Percentiles rank a stretch among this genome's conserved stretches.
Evolutionary conservation across 2,113 vertebrate genomes (phyloP).

Genomic region (Brienomyrus brachyistius): DNA sequence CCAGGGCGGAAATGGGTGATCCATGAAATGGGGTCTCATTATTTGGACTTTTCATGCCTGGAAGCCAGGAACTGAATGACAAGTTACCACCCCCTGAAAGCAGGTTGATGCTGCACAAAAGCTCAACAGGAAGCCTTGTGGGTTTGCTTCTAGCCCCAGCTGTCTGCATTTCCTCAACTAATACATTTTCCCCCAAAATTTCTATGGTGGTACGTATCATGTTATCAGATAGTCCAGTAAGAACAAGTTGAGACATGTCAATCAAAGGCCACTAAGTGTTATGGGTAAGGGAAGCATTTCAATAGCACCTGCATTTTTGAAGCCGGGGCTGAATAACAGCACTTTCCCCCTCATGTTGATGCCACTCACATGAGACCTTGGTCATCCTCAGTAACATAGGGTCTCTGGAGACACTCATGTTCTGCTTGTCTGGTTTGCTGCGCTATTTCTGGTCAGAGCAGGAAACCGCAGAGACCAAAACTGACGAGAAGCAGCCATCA

Average conservation of each 20-base stretch:
- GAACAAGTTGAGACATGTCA: not conserved
- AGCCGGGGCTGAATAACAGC: not conserved
- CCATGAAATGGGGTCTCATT: not conserved
- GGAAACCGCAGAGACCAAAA: not conserved
- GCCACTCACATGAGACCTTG: not conserved
- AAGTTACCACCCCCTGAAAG: not conserved
- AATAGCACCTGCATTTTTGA: not conserved
- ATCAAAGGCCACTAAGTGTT: not conserved
- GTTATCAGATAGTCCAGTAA: not conserved
- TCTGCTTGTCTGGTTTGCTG: not conserved
- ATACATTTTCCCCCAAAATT: not conserved
- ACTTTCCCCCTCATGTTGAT: not conserved
- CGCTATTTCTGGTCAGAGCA: not conserved
- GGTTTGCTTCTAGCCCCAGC: not conserved
- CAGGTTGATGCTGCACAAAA: not conserved
- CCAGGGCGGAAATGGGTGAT: not conserved
- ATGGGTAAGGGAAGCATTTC: not conserved
- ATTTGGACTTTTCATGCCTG: not conserved
- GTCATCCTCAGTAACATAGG: not conserved
- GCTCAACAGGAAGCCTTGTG: not conserved
- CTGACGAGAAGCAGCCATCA: not conserved
- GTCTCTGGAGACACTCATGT: not conserved
- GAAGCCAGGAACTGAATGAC: not conserved
- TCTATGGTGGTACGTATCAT: not conserved
- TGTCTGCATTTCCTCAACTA: not conserved